phyloP scores from a whole-genome alignment of 2,797 vertebrate species.

The Perodicticus potto region DNA sequence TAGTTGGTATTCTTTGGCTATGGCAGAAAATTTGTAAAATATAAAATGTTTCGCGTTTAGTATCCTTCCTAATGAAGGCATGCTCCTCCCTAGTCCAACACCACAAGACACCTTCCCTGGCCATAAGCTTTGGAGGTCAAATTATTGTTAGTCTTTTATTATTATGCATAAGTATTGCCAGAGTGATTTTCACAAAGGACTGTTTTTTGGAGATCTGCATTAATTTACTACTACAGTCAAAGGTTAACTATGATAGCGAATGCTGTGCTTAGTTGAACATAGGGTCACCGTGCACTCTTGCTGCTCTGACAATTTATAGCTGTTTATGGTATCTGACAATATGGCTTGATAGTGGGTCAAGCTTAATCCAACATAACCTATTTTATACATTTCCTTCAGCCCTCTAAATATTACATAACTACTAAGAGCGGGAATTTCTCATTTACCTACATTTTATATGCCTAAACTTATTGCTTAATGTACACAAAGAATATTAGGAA shows the following conservation, averaged over 20 bases:
- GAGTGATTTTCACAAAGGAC: constrained; percentile 63
- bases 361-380: neutral
- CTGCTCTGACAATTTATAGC: constrained; percentile 68
- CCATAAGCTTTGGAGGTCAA: constrained; percentile 55
- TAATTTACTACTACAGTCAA: constrained; percentile 70
- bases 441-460: neutral
- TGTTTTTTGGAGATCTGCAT: constrained; percentile 59
- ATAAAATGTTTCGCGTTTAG: constrained; percentile 24
- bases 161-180: neutral
- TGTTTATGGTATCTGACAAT: constrained; percentile 63
- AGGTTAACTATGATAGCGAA: constrained; percentile 77
- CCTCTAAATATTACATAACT: constrained; percentile 56
- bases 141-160: constrained; percentile 20
- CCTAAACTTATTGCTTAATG: constrained; percentile 5
- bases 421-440: neutral
- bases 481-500: constrained; percentile 48
- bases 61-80: constrained; percentile 5
- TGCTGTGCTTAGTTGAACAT: constrained; percentile 70
- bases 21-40: constrained; percentile 52
- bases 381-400: constrained; percentile 48
- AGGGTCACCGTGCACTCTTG: constrained; percentile 61
- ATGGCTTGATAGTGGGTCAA: constrained; percentile 50
- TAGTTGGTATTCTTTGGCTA: constrained; percentile 64
- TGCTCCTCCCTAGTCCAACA: neutral
- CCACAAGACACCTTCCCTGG: neutral